Percentiles rank a stretch among this genome's conserved stretches.
Conservation (phyloP, 2,113 vertebrate genomes). For the Ictidomys tridecemlineatus region DNA sequence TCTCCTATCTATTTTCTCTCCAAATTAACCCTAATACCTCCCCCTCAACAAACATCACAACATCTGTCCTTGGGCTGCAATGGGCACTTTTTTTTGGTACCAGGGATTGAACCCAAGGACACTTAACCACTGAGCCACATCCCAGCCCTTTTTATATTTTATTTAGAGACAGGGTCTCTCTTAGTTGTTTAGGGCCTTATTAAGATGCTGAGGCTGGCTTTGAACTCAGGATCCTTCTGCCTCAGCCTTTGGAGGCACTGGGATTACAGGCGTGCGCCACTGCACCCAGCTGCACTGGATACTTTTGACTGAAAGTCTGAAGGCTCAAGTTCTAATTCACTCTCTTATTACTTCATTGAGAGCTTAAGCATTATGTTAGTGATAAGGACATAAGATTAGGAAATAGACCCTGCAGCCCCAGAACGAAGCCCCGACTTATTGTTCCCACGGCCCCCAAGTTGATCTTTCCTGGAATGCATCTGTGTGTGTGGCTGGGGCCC, state of each 20-base stretch:
- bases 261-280: too few relatives aligned
- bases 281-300: too few relatives aligned
- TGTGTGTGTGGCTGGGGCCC: fast-evolving
- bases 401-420: background rate
- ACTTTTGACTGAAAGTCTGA: background rate
- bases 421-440: background rate
- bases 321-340: background rate
- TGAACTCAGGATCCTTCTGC: too few relatives aligned
- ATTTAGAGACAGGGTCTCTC: too few relatives aligned
- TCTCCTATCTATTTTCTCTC: background rate
- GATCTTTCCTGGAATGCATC: background rate
- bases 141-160: too few relatives aligned
- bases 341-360: background rate
- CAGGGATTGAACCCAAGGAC: too few relatives aligned
- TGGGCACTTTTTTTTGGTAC: too few relatives aligned
- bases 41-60: too few relatives aligned
- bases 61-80: background rate
- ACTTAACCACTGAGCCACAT: too few relatives aligned
- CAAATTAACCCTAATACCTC: background rate
- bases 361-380: background rate
- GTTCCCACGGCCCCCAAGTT: fast-evolving
- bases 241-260: too few relatives aligned
- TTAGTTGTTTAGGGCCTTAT: too few relatives aligned
- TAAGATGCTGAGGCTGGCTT: too few relatives aligned
- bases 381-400: background rate